Base-by-base conservation (phyloP, 2,888 invertebrate genomes). In the Onchidella celtica region DNA sequence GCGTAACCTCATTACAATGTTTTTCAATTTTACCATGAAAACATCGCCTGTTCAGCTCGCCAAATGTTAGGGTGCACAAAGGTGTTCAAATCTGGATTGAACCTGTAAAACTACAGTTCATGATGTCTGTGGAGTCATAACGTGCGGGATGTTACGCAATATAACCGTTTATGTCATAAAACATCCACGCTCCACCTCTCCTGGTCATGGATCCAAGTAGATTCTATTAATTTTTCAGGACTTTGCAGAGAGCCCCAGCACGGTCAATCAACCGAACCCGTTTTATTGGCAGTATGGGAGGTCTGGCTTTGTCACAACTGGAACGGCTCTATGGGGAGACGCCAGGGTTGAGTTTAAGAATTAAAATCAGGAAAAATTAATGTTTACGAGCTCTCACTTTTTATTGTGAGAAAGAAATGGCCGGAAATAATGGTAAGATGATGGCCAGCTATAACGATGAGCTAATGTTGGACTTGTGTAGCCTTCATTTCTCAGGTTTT, bases 331-430 rank as follows among this genome's bases (percentile, higher is more conserved):
- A 61, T n/a, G 6, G 32, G 66, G 66, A 61, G 66, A 66, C 27
- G 32, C 9, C 21, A 2, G 27, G 32, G 32, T 29, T 6, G 66
- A n/a, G 21, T 66, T 24, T 66, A 66, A 66, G 66, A 27, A 29
- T 66, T 66, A 29, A 66, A 66, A 66, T 32, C 66, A 66, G 66
- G 66, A 66, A 66, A 66, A 29, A 66, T 66, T 66, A 21, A 66
- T 66, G 11, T 66, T 66, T 66, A 66, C 32, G 66, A 11, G 66
- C 9, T 32, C 32, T 6, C 14, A 6, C 14, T 21, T 21, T 61
- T 61, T 61, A 61, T 61, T 4, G 61, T 61, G 6, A 9, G n/a
- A 24, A n/a, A 24, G 61, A n/a, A 61, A 61, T 14, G 27, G n/a
- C 11, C 27, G n/a, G 6, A 6, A 4, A 9, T 61, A 61, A 61